Evolutionary conservation across 2,888 invertebrate species (phyloP).

Genomic region (Hemistola chrysoprasaria): DNA sequence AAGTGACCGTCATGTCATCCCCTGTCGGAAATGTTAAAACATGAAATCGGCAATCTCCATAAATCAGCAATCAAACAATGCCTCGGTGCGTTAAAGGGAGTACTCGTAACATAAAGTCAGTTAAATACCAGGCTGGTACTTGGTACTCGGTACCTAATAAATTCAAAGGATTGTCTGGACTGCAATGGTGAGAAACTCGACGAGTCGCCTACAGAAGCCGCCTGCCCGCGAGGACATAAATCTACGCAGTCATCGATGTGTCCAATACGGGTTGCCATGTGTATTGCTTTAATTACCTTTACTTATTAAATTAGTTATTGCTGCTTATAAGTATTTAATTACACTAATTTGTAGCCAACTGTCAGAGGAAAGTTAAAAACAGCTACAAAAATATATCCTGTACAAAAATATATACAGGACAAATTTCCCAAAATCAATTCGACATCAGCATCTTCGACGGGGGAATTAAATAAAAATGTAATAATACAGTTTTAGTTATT

Average conservation of each 20-base stretch:
- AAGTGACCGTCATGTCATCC: no score
- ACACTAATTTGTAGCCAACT: no score
- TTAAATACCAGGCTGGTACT: neutral
- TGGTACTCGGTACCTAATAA: slow-evolving; percentile 57
- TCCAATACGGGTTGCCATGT: slow-evolving; percentile 31
- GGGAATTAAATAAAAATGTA: no score
- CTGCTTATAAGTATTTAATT: no score
- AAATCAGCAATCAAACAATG: slow-evolving; percentile 71
- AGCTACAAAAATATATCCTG: no score
- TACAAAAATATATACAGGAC: no score
- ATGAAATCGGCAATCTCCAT: slow-evolving; percentile 33
- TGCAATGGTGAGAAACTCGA: slow-evolving; percentile 70
- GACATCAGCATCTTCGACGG: no score
- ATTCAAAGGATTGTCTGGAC: slow-evolving; percentile 70
- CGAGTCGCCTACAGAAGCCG: slow-evolving; percentile 70
- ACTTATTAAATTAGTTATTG: no score
- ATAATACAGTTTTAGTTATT: no score
- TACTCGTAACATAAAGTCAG: slow-evolving; percentile 34
- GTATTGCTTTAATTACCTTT: no score
- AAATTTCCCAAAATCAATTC: no score
- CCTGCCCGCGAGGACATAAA: slow-evolving; percentile 67
- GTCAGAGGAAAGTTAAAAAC: no score
- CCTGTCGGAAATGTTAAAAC: slow-evolving; percentile 11
- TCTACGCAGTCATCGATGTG: slow-evolving; percentile 63
- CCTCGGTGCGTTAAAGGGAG: slow-evolving; percentile 54